Evolutionary conservation across 2,113 vertebrate genomes (phyloP).

Genomic region (Scalopus aquaticus): DNA sequence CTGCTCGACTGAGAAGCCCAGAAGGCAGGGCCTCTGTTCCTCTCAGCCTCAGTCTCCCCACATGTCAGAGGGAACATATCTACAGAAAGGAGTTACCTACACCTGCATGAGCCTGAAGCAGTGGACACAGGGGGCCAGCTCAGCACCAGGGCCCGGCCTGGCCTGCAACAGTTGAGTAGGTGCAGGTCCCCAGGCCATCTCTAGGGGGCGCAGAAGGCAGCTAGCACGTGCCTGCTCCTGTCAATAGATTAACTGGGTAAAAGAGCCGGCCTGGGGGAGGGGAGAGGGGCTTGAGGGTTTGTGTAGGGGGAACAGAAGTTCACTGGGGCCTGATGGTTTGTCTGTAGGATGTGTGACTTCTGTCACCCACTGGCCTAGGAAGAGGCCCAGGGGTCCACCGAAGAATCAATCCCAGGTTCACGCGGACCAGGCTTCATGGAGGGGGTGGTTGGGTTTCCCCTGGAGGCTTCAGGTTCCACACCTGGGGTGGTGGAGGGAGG

Average conservation of each 20-base stretch:
- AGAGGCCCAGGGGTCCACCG: background rate
- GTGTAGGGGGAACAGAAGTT: background rate
- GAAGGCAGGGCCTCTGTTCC: background rate
- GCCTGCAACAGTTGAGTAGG: background rate
- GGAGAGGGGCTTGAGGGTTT: background rate
- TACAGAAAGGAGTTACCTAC: background rate
- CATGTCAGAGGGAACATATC: background rate
- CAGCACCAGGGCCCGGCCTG: rapidly evolving
- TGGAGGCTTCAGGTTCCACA: background rate
- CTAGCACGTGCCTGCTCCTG: background rate
- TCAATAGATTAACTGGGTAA: background rate
- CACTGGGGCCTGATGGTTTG: background rate
- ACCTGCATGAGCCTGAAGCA: background rate
- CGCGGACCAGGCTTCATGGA: background rate
- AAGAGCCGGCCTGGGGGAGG: background rate
- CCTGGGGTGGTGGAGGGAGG: background rate
- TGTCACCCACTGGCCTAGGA: background rate
- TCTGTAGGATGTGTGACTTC: slow-evolving; percentile 34
- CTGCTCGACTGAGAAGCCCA: background rate
- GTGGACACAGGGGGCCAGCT: background rate
- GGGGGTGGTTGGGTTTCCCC: background rate
- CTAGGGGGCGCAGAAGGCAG: slow-evolving; percentile 52
- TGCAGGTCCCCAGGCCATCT: background rate
- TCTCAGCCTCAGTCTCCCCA: background rate
- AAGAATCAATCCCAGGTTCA: background rate